Base-by-base conservation (phyloP, 53 echinoderm and acorn worm species). In the Temnopleurus reevesii region DNA sequence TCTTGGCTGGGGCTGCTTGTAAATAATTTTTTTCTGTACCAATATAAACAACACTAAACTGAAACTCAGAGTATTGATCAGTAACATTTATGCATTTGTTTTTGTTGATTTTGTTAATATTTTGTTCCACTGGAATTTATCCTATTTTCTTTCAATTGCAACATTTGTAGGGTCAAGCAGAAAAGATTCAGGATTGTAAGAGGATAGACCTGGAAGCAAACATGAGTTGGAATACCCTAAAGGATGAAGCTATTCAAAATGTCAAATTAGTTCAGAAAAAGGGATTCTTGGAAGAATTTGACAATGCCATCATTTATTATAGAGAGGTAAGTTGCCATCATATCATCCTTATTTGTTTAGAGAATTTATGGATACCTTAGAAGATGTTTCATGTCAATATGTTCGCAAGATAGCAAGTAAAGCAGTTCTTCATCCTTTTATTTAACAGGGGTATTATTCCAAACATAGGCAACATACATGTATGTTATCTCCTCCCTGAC, bases 191-290 rank as follows among this genome's bases (percentile, higher is more conserved):
- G 85, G 34, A 21, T 27, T 85, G 85, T 59, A 59, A 85, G 19
- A 25, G 19, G 33, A 85, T 85, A 13, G 61, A 85, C 46, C 58
- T 87, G 19, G 49, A 33, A 18, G 88, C n/a, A 65, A 66, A 65
- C 49, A 49, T 66, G 88, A 87, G 12, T 46, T 87, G 88, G 88
- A 71, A 87, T 2, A 71, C 65, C 9, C 30, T 87, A 4, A 87
- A 87, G 71, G 35, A 8, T 9, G 88, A 87, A 46, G 88, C 88
- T 15, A 2, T 66, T 2, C 17, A 53, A 1, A 87, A 87, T 55
- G 49, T 47, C 17, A 66, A 65, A 46, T 31, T 87, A 33, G 53
- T 43, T 4, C 46, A 47, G 49, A 87, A 65, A 33, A 87, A 87
- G 23, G 66, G 49, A 18, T 29, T 66, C 71, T 28, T 87, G 29